phyloP scores from a whole-genome alignment of 2,797 vertebrate species.

The Crenichthys baileyi region DNA sequence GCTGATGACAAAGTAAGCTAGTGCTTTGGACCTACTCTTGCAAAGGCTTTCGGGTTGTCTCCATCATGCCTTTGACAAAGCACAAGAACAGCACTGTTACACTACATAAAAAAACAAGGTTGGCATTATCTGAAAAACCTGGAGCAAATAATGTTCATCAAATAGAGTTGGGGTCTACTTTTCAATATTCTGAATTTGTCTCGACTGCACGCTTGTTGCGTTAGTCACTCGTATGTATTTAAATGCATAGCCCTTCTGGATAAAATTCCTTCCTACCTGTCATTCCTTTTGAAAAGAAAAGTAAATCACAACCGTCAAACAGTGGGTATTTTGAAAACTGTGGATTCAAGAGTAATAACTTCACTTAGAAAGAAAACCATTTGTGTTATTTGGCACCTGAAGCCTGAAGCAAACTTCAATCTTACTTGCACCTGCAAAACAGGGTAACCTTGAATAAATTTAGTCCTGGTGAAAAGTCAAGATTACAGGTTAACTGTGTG shows the following conservation, averaged over 20 bases:
- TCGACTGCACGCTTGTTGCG: background rate
- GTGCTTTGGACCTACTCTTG: no score
- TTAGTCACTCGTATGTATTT: background rate
- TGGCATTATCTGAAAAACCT: no score
- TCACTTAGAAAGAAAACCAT: no score
- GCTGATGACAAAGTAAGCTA: no score
- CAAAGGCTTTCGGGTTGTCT: no score
- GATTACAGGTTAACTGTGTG: background rate
- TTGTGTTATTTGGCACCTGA: background rate
- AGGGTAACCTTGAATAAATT: background rate
- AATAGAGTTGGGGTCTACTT: no score
- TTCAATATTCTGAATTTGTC: background rate
- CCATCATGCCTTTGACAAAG: no score
- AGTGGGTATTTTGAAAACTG: background rate
- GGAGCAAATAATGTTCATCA: no score
- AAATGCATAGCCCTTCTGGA: background rate
- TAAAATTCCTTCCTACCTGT: background rate
- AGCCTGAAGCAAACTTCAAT: background rate
- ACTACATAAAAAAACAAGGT: no score
- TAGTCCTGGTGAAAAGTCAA: background rate
- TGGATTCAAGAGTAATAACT: background rate
- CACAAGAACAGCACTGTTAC: no score
- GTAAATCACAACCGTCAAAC: background rate
- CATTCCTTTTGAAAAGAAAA: background rate
- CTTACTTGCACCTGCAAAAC: background rate